Evolutionary conservation across 2,797 vertebrate species (phyloP), one percentile per base, ranked within the genome.

Genomic region (Macroramphosus scolopax): DNA sequence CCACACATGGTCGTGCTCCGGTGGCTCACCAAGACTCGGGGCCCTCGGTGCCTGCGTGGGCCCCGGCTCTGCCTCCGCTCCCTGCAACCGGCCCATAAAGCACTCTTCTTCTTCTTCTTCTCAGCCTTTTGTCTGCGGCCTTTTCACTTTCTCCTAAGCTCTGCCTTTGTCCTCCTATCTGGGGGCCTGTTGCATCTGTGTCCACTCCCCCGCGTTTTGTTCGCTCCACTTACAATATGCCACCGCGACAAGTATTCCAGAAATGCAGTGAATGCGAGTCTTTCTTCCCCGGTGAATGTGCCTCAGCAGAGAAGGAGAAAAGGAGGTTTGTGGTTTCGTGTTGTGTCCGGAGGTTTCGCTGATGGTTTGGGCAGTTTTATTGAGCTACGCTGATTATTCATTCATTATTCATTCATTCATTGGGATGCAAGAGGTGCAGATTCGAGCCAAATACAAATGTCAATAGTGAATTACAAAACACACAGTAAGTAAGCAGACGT

Each of bases 1-100:
- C 80, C 85, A 88, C 84, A 88, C 87, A 90, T 83, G 86, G 76
- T 78, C 80, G 46, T 56, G 75, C 79, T 84, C 56, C 67, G 63
- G 68, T 31, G 48, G 60, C 62, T 81, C 68, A 63, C 72, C 68
- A 74, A 78, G 50, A 57, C 56, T 38, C 0, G 13, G 51, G 51
- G n/a, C n/a, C 22, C 60, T 78, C n/a, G 30, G 46, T 77, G 69
- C 60, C 40, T 77, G 75, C 79, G 42, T 44, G 65, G 51, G 69
- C 62, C 57, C 22, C 5, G 25, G 68, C 41, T 63, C 65, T 70
- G 49, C 56, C 46, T 74, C 53, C 45, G 61, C 51, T 59, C 49
- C 55, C 37, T 70, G 31, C 18, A 52, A 9, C 43, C 13, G 20
- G 52, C 62, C 59, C 48, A 75, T 63, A 70, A 81, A 81, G 63